Percentiles rank a stretch among this genome's conserved stretches.
These are phyloP conservation scores for Penelope pileata DNA, from an alignment of 2,113 vertebrate species.

Conservation along the genomic window DNA sequence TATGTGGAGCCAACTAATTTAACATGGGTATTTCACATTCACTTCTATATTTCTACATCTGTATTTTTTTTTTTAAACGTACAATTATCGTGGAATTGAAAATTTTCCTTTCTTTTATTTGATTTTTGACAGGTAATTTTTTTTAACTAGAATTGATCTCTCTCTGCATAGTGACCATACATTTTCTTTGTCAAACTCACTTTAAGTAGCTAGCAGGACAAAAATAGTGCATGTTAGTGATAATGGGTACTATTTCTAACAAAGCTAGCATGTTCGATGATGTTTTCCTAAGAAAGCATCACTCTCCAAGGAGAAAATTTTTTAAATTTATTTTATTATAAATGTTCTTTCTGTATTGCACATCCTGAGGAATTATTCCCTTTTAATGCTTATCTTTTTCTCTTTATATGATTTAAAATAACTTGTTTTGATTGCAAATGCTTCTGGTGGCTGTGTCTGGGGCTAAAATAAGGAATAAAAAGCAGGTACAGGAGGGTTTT, in stretches of 20 bases:
- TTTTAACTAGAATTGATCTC: background rate
- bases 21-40: background rate
- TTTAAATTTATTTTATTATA: background rate
- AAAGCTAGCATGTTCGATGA: background rate
- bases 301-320: background rate
- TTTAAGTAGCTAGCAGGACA: background rate
- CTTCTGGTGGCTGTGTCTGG: background rate
- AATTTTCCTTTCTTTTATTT: background rate
- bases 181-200: background rate
- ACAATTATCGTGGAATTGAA: background rate
- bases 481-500: background rate
- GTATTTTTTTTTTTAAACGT: background rate
- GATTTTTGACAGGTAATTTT: background rate
- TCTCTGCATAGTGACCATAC: background rate
- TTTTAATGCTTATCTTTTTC: background rate
- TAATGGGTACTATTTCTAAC: background rate
- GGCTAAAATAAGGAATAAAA: background rate
- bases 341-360: background rate
- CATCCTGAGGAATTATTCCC: background rate
- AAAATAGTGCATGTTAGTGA: background rate
- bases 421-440: background rate
- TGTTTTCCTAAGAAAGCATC: background rate
- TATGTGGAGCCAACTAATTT: background rate
- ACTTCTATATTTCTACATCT: background rate
- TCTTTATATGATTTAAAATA: background rate